These are phyloP conservation scores for Odontophorus gujanensis DNA, from an alignment of 2,113 vertebrate species.

Conservation along the genomic window DNA sequence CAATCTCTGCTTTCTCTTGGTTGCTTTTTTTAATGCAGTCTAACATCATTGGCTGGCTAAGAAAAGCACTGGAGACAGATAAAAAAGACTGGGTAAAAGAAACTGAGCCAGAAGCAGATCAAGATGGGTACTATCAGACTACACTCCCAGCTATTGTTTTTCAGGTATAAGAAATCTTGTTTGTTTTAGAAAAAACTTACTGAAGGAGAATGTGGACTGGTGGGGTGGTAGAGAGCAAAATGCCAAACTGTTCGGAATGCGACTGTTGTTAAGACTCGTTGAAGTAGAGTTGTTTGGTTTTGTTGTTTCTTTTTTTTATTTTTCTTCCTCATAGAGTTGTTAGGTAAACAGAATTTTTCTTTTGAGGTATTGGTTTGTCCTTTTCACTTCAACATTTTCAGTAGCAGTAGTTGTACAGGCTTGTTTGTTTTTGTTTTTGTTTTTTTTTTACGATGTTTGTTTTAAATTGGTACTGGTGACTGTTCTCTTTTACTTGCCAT, in stretches of 20 bases:
- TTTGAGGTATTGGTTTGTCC: not conserved
- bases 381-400: not conserved
- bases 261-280: not conserved
- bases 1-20: not conserved
- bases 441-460: not conserved
- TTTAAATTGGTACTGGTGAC: not conserved
- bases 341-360: not conserved
- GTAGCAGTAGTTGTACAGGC: too few species aligned
- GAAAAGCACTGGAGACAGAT: slow-evolving; percentile 96
- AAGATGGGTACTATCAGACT: slow-evolving; percentile 98
- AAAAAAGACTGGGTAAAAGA: slow-evolving; percentile 97
- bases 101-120: slow-evolving; percentile 94
- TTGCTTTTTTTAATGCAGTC: slow-evolving; percentile 78
- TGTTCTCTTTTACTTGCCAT: not conserved
- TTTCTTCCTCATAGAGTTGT: not conserved
- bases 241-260: not conserved
- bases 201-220: not conserved
- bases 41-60: slow-evolving; percentile 96
- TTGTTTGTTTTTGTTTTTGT: not conserved
- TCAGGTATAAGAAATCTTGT: slow-evolving; percentile 78
- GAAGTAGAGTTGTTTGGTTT: not conserved
- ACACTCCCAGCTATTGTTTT: slow-evolving; percentile 91
- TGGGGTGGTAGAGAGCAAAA: not conserved
- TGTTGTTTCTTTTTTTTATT: not conserved
- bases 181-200: not conserved